Evolutionary conservation across 2,113 vertebrate species (phyloP), one percentile per base, ranked within the genome.

Genomic region (Cavia aperea): DNA sequence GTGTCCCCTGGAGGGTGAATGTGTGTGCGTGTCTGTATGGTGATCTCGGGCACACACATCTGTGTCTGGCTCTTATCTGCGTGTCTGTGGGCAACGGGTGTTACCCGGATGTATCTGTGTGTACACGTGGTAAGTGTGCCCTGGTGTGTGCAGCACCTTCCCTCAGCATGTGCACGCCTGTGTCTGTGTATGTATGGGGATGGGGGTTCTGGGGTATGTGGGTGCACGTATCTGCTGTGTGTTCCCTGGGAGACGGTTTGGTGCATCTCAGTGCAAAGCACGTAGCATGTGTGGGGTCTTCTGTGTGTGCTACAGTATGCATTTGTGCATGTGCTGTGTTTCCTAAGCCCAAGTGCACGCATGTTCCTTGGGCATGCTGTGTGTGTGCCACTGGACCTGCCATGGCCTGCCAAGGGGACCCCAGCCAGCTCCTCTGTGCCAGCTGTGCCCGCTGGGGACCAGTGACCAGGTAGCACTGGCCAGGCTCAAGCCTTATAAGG

Each of bases 311-410:
- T 10, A 33, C 26, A 33, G 36, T 24, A 7, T 60, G 31, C 56
- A 2, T 60, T 4, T 60, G 66, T 43, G 31, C 8, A 1, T 24
- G 33, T 65, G 43, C 5, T 39, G 15, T 51, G 39, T 68, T 46
- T 24, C n/a, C 56, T 3, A 54, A 54, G 46, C 43, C 31, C 13
- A n/a, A 12, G 31, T 39, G 51, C 13, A 15, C 7, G 19, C 36
- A 5, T 1, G 4, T 46, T 36, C 58, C 46, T 43, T 2, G 0
- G 16, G 19, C 23, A 26, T 19, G 24, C 21, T 29, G 10, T 23
- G 65, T 63, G 46, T 18, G 43, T 54, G 66, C 58, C 4, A 62
- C 31, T 85, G 78, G 29, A 73, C 97, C 2, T 97, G 97, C 86
- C 84, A 36, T 26, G 39, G 4, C 97, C 2, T 97, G 96, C 86